phyloP scores from a whole-genome alignment of 2,888 invertebrate genomes.

The Lepidocyrtinus sp. region DNA sequence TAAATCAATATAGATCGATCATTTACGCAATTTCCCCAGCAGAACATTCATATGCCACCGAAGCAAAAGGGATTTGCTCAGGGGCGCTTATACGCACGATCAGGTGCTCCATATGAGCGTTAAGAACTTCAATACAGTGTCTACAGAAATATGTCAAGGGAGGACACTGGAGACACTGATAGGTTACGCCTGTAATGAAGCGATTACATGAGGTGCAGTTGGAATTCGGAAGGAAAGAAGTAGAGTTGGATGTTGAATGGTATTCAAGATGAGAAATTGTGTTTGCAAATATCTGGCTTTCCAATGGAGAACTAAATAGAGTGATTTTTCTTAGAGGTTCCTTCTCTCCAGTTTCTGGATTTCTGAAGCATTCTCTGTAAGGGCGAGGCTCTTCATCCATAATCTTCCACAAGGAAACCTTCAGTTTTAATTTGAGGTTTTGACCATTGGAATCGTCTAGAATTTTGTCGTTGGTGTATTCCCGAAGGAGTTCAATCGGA shows the following conservation, averaged over 20 bases:
- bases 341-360: neutral
- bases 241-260: neutral
- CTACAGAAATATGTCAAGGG: constrained; percentile 6
- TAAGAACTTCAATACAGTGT: neutral
- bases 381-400: neutral
- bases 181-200: neutral
- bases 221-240: neutral
- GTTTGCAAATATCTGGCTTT: neutral
- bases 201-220: constrained; percentile 10
- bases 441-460: neutral
- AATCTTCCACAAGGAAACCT: constrained; percentile 7
- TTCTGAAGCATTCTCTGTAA: neutral
- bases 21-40: constrained; percentile 9
- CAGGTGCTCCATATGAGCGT: constrained; percentile 17
- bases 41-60: constrained; percentile 28
- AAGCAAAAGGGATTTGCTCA: constrained; percentile 15
- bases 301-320: neutral
- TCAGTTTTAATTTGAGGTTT: neutral
- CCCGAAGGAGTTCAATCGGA: neutral
- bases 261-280: neutral
- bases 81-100: constrained; percentile 2
- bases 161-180: constrained; percentile 34
- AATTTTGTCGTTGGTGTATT: neutral
- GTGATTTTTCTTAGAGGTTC: neutral
- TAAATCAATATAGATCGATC: too few species aligned